A percentile compares a stretch with the other conserved stretches of the same genome.
phyloP scores from a whole-genome alignment of 1,140 invertebrate genomes.

The Cherax destructor region DNA sequence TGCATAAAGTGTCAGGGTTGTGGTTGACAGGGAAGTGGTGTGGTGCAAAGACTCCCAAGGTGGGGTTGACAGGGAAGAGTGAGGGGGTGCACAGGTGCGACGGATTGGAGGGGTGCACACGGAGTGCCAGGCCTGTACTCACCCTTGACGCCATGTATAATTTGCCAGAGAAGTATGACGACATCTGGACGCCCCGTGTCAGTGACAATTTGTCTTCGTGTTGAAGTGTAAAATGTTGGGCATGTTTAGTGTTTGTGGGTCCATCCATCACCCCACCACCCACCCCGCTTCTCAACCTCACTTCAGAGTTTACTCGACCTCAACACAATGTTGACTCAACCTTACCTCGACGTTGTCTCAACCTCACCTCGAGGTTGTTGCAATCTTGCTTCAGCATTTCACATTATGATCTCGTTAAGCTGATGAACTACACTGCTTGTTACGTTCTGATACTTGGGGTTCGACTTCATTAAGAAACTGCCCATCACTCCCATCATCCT shows the following conservation, averaged over 20 bases:
- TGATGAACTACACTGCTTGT: too few relatives aligned
- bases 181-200: slow-evolving; percentile 53
- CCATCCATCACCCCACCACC: slow-evolving; percentile 16
- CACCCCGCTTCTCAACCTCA: background rate
- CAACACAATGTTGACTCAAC: too few relatives aligned
- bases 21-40: background rate
- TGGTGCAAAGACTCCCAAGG: background rate
- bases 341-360: too few relatives aligned
- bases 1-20: too few relatives aligned
- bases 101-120: background rate
- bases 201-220: slow-evolving; percentile 51
- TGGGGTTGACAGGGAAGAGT: background rate
- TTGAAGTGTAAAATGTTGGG: slow-evolving; percentile 51
- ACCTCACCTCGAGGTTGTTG: too few relatives aligned
- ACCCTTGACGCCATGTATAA: slow-evolving; percentile 37
- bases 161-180: slow-evolving; percentile 57
- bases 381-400: too few relatives aligned
- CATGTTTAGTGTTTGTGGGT: slow-evolving; percentile 36
- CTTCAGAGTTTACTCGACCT: too few relatives aligned
- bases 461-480: too few relatives aligned
- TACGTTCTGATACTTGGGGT: too few relatives aligned
- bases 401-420: too few relatives aligned
- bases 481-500: too few relatives aligned
- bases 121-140: background rate
- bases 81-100: too few relatives aligned